These are phyloP conservation scores for Etheostoma spectabile DNA, from an alignment of 2,113 vertebrate genomes.

Conservation along the genomic window DNA sequence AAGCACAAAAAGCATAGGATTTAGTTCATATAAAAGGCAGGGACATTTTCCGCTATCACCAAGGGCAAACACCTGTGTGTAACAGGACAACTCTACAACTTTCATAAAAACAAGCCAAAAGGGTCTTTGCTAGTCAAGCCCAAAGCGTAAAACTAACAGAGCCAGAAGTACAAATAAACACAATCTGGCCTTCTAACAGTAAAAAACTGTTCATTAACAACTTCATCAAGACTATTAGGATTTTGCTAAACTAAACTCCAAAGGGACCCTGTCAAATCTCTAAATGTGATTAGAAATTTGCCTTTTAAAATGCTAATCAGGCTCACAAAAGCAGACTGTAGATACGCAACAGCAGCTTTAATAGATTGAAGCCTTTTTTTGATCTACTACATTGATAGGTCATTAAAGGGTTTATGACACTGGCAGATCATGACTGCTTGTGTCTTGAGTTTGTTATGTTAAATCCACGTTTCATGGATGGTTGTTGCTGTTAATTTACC, in stretches of 20 bases:
- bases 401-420: neutral
- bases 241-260: conserved; percentile 22
- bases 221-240: conserved; percentile 27
- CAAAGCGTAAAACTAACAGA: conserved; percentile 27
- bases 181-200: conserved; percentile 26
- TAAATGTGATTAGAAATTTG: neutral
- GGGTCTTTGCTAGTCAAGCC: conserved; percentile 22
- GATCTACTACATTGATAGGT: neutral
- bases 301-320: neutral
- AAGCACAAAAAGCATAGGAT: conserved; percentile 32
- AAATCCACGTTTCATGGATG: neutral
- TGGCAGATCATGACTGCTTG: neutral
- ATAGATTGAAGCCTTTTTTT: too few relatives aligned
- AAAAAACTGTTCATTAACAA: conserved; percentile 46
- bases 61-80: conserved; percentile 53
- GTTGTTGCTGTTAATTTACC: neutral
- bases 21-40: conserved; percentile 58
- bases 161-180: conserved; percentile 41
- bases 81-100: conserved; percentile 31
- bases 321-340: neutral
- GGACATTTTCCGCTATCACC: conserved; percentile 50
- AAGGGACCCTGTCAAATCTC: neutral
- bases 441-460: neutral
- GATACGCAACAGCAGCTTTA: neutral
- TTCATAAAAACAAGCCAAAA: conserved; percentile 27